phyloP scores from a whole-genome alignment of 2,888 invertebrate species.

The Hyalella azteca region DNA sequence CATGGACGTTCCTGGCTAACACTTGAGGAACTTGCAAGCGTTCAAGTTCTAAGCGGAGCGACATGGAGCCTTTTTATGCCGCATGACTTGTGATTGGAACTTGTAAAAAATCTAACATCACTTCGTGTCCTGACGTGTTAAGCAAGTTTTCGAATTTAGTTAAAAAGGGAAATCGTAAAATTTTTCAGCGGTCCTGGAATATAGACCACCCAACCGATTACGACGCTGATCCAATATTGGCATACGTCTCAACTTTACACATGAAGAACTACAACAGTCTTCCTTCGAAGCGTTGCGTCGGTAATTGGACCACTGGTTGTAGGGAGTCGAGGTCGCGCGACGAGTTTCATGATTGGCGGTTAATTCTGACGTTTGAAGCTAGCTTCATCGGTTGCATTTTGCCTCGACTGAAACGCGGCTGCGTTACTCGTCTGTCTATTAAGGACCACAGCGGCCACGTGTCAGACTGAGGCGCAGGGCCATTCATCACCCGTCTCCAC shows the following conservation, averaged over 20 bases:
- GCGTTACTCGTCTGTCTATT: background rate
- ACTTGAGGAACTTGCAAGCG: background rate
- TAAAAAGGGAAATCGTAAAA: background rate
- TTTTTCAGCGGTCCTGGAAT: background rate
- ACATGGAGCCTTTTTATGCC: background rate
- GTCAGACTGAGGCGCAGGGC: background rate
- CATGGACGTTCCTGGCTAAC: background rate
- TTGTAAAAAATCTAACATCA: background rate
- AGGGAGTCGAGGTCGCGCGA: no score
- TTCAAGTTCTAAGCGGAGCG: background rate
- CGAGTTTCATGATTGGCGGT: no score
- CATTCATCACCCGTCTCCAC: constrained; percentile 37
- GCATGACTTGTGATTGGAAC: background rate
- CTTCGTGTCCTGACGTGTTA: background rate
- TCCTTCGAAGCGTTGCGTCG: no score
- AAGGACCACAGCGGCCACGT: background rate
- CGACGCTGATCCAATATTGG: background rate
- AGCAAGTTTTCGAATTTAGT: background rate
- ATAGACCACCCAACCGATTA: background rate
- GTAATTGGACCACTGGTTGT: no score
- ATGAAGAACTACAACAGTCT: background rate
- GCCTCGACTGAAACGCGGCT: no score
- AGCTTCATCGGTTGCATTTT: no score
- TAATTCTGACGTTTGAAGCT: no score
- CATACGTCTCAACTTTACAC: background rate